Percentiles rank a stretch among this genome's conserved stretches.
Conservation (phyloP, 2,113 vertebrate genomes). For the Aegypius monachus region DNA sequence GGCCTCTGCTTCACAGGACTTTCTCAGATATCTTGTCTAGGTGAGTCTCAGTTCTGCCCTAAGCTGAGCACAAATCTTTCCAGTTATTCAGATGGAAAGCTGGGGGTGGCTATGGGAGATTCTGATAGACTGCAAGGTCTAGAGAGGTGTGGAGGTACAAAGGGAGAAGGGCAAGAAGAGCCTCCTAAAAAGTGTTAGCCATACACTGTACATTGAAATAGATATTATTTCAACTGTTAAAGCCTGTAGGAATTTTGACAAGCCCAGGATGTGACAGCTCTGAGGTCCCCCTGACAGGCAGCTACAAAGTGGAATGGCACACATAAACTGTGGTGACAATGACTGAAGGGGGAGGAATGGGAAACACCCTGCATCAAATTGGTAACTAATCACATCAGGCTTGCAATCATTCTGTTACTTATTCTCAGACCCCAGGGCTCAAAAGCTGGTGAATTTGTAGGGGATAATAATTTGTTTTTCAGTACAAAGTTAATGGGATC, state of each 20-base stretch:
- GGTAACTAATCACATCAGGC: not conserved
- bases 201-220: not conserved
- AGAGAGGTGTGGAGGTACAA: not conserved
- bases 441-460: not conserved
- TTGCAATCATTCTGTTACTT: not conserved
- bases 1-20: not conserved
- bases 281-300: not conserved
- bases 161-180: not conserved
- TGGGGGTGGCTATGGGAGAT: not conserved
- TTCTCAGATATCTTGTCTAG: not conserved
- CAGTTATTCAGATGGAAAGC: not conserved
- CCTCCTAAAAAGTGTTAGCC: not conserved
- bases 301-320: not conserved
- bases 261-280: not conserved
- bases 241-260: not conserved
- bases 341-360: not conserved
- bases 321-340: not conserved
- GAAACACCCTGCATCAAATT: not conserved
- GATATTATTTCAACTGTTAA: not conserved
- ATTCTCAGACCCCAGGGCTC: not conserved
- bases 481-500: not conserved
- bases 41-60: not conserved
- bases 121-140: not conserved
- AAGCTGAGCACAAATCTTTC: not conserved
- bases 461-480: not conserved